These are phyloP conservation scores for Notarius quadriscutis DNA, from an alignment of 2,113 vertebrate genomes.

Conservation along the genomic window DNA sequence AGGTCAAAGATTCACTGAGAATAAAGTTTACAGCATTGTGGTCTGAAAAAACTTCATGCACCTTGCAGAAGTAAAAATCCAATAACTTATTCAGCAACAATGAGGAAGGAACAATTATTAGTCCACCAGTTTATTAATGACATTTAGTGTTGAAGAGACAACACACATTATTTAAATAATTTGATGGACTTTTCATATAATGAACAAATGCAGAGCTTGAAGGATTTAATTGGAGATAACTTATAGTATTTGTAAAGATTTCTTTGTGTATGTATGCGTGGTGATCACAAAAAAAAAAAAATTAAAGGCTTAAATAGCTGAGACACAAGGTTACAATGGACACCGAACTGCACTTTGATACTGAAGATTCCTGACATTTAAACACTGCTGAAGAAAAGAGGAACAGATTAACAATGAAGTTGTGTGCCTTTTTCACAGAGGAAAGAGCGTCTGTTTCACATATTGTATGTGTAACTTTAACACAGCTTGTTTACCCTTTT, in stretches of 20 bases:
- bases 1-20: slow-evolving; percentile 1
- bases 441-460: not conserved
- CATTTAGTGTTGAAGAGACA: not conserved
- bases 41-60: not conserved
- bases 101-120: not conserved
- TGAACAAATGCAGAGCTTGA: not conserved
- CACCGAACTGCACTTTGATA: not conserved
- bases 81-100: not conserved
- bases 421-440: not conserved
- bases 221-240: not conserved
- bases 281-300: not conserved
- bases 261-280: not conserved
- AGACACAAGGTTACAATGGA: not conserved
- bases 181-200: not conserved
- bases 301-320: not conserved
- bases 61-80: not conserved
- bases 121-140: not conserved
- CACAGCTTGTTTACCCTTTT: not conserved
- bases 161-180: not conserved
- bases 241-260: not conserved
- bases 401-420: not conserved
- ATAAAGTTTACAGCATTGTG: not conserved
- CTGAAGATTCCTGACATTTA: not conserved
- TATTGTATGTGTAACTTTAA: not conserved
- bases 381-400: not conserved